Percentiles rank a stretch among this genome's conserved stretches.
phyloP scores from a whole-genome alignment of 2,113 vertebrate genomes.

The Tachysurus fulvidraco region DNA sequence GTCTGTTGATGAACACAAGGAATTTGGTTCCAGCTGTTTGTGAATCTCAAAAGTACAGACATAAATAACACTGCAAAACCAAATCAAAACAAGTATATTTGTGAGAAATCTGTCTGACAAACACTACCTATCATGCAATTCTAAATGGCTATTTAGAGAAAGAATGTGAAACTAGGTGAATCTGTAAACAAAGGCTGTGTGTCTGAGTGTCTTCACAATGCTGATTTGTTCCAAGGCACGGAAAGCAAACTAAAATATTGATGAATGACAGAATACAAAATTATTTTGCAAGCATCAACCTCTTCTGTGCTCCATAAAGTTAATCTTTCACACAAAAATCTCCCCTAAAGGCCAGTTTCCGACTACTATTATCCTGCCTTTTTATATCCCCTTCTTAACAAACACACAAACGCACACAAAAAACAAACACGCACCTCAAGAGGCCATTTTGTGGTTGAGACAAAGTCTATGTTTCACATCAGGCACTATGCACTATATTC shows the following conservation, averaged over 20 bases:
- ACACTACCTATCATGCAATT: background rate
- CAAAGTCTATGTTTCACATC: slow-evolving; percentile 20
- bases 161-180: background rate
- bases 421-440: slow-evolving; percentile 61
- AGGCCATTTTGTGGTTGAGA: slow-evolving; percentile 70
- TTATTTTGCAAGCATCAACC: background rate
- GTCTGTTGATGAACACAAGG: too few relatives aligned
- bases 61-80: background rate
- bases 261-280: background rate
- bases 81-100: background rate
- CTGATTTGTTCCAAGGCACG: background rate
- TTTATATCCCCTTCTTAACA: background rate
- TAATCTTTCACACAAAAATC: slow-evolving; percentile 39
- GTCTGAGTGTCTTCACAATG: too few relatives aligned
- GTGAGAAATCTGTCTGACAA: background rate
- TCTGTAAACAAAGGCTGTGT: background rate
- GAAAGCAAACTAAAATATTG: background rate
- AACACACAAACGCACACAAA: slow-evolving; percentile 46
- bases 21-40: too few relatives aligned
- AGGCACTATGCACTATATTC: background rate
- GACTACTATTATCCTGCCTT: slow-evolving; percentile 65
- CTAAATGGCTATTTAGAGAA: background rate
- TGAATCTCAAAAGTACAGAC: too few relatives aligned
- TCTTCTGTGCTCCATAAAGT: background rate
- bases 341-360: slow-evolving; percentile 66